Conservation (phyloP, 2,888 invertebrate genomes). For the Halictus ligatus region DNA sequence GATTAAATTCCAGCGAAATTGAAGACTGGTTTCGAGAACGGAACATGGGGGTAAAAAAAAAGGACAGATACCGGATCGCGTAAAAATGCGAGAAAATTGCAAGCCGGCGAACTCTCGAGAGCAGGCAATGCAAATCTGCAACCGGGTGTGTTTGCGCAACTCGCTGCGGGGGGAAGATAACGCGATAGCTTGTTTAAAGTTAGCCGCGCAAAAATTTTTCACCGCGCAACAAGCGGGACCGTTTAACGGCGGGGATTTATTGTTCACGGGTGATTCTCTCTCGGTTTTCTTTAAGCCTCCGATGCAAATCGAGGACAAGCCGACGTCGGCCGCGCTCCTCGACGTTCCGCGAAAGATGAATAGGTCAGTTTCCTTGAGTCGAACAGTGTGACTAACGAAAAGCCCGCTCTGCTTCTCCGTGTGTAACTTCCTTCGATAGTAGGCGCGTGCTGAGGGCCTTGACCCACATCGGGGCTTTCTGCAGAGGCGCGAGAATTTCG, state of each 20-base stretch:
- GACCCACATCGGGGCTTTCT: constrained; percentile 58
- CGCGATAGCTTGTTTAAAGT: constrained; percentile 34
- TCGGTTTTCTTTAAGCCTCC: not conserved
- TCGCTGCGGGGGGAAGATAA: constrained; percentile 24
- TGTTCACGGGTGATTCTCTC: constrained; percentile 32
- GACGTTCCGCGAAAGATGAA: constrained; percentile 66
- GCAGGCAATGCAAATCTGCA: not conserved
- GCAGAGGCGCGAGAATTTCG: constrained; percentile 39
- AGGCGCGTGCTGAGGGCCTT: constrained; percentile 55
- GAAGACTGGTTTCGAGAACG: not conserved
- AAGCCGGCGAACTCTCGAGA: not conserved
- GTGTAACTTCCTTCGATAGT: constrained; percentile 61
- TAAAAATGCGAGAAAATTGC: not conserved
- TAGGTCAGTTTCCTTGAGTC: constrained; percentile 70
- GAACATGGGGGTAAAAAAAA: no score
- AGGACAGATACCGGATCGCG: not conserved
- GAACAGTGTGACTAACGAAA: constrained; percentile 67
- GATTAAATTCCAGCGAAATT: not conserved
- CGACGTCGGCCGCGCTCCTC: constrained; percentile 27
- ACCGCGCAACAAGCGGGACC: constrained; percentile 30
- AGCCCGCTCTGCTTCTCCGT: constrained; percentile 27
- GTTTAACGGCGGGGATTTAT: constrained; percentile 61
- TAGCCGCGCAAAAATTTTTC: constrained; percentile 37
- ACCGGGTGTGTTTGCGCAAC: constrained; percentile 20
- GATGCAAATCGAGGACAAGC: constrained; percentile 53